Evolutionary conservation across 2,888 invertebrate species (phyloP).

Genomic region (Kryphioiulus occultus): DNA sequence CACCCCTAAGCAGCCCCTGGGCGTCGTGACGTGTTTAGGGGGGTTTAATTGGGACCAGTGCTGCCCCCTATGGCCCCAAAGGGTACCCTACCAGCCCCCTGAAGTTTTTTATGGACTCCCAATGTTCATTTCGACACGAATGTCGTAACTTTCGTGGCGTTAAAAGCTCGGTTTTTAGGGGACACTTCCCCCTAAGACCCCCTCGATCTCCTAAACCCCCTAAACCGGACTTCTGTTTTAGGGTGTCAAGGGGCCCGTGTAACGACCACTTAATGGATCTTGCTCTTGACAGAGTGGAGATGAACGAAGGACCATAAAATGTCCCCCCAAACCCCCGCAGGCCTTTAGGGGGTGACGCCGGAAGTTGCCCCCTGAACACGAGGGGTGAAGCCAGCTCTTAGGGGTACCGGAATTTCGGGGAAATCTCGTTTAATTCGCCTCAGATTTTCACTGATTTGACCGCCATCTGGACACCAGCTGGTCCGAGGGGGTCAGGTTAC

Average conservation of each 20-base stretch:
- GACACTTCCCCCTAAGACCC: background rate
- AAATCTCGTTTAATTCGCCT: too few species aligned
- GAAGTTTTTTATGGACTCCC: background rate
- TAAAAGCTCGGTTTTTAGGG: background rate
- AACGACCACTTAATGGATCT: conserved; percentile 42
- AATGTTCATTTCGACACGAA: background rate
- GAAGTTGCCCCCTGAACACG: background rate
- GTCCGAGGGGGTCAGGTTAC: too few species aligned
- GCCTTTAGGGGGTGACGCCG: background rate
- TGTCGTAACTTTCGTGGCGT: background rate
- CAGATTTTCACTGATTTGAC: too few species aligned
- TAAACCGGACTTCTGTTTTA: background rate
- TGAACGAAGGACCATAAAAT: background rate
- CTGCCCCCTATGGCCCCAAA: too few species aligned
- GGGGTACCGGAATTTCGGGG: too few species aligned
- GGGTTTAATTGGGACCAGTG: too few species aligned
- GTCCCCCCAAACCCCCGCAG: background rate
- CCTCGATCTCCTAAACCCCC: too few species aligned
- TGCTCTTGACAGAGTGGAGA: background rate
- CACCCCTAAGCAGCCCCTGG: too few species aligned
- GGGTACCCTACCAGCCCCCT: too few species aligned
- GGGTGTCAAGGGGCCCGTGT: conserved; percentile 6
- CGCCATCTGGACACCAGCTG: too few species aligned
- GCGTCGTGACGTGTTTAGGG: too few species aligned
- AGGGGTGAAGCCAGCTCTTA: background rate